Base-by-base conservation (phyloP, 2,113 vertebrate genomes). In the Peromyscus leucopus region DNA sequence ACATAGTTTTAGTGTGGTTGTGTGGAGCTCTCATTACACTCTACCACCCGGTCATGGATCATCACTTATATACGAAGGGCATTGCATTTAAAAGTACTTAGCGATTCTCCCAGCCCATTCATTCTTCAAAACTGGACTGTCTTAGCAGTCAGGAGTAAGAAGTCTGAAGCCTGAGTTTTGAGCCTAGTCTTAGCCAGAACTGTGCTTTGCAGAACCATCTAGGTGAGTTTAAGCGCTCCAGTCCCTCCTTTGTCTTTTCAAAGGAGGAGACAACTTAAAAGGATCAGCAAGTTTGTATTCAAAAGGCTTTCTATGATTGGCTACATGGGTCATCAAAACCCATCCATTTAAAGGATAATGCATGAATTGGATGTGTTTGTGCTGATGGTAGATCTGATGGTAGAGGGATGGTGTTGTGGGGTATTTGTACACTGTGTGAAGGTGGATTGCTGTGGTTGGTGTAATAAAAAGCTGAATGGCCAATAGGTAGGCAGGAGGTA, bases 1-100 rank as follows among this genome's bases (percentile, higher is more conserved):
- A 71, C 82, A 74, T 63, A 33, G 69, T 57, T 85, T 88, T 39
- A 24, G 10, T 72, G 90, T 72, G 61, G 33, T 59, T 93, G 15
- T 69, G 16, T 75, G 36, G 36, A 51, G 21, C 16, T 90, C 4
- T 26, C 22, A 69, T 79, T 67, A 63, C 6, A 39, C 1, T 85
- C 65, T 74, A 21, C 86, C 42, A 89, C 78, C 33, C 69, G n/a
- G 36, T 51, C 90, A 96, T 93, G 36, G 28, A 48, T 97, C 94
- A 90, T 76, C 82, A 74, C 24, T 28, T 67, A 36, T 80, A 61
- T 90, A 93, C 80, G 87, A 84, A 96, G 28, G 2, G 36, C n/a
- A 61, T 26, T 46, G 39, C 0, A 31, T 42, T 93, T 93, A 76
- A 82, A 67, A 9, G 84, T 85, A 13, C 65, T 12, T 83, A 69